Evolutionary conservation across 2,113 vertebrate species (phyloP).

Genomic region (Merops nubicus): DNA sequence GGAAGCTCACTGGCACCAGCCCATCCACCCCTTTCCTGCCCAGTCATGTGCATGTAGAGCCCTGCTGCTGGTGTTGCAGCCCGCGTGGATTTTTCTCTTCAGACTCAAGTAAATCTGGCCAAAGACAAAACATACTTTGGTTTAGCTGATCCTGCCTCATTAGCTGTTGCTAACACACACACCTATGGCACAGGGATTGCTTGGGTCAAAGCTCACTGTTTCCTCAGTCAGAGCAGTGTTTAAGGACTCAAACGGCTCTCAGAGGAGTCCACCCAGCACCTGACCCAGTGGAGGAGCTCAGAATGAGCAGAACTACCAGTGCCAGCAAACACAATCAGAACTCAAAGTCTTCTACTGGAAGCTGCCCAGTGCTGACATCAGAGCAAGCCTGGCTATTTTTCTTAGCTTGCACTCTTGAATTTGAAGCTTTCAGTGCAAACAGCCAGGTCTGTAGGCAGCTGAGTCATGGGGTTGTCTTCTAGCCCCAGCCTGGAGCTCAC

Average conservation of each 20-base stretch:
- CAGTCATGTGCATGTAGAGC: rapidly evolving
- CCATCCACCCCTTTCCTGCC: not conserved
- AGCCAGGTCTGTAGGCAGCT: not conserved
- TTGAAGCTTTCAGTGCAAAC: not conserved
- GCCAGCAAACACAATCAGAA: rapidly evolving
- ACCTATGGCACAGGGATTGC: not conserved
- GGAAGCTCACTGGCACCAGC: not conserved
- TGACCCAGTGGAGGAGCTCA: not conserved
- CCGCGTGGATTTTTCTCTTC: not conserved
- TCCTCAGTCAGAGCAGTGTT: not conserved
- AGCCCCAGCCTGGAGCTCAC: not conserved
- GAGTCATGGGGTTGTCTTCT: not conserved
- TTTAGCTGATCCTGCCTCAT: not conserved
- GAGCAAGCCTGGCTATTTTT: not conserved
- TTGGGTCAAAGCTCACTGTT: not conserved
- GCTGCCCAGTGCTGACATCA: not conserved
- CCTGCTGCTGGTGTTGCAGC: not conserved
- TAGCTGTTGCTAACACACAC: not conserved
- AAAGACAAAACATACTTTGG: not conserved
- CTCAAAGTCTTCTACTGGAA: not conserved
- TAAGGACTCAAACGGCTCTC: rapidly evolving
- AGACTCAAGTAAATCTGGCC: not conserved
- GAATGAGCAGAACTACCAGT: rapidly evolving
- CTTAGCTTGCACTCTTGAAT: not conserved
- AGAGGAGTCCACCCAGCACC: not conserved